Conservation (phyloP, 2,888 invertebrate genomes). For the Zhuqinia jingwanae region DNA sequence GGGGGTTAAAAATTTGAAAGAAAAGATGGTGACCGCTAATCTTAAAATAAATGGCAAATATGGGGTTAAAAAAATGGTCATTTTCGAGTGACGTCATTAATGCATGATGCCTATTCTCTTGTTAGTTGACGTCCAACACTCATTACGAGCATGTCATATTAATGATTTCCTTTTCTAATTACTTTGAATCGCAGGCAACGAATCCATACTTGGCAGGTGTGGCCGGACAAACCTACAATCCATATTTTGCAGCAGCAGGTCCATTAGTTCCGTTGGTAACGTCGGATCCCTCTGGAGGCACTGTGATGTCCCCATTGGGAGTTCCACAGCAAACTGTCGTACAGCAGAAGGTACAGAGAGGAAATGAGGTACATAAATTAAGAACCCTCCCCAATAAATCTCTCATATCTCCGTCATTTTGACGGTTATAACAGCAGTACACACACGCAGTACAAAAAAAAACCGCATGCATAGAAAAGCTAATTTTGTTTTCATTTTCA, state of each 20-base stretch:
- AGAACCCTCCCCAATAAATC: conserved; percentile 39
- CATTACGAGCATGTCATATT: conserved; percentile 25
- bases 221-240: conserved; percentile 89
- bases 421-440: conserved; percentile 6
- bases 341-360: conserved; percentile 94
- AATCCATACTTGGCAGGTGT: conserved; percentile 79
- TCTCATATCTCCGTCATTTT: conserved; percentile 49
- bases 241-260: conserved; percentile 93
- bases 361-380: conserved; percentile 71
- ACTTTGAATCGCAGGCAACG: conserved; percentile 75
- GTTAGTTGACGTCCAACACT: not conserved
- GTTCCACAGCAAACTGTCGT: conserved; percentile 92
- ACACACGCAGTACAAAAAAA: not conserved
- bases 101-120: too few species aligned
- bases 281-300: conserved; percentile 87
- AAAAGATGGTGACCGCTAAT: too few species aligned
- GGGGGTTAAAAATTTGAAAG: too few species aligned
- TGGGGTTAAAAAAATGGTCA: too few species aligned
- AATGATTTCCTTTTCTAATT: conserved; percentile 22
- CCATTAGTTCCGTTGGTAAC: conserved; percentile 95
- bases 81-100: too few species aligned
- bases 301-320: conserved; percentile 90
- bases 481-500: not conserved
- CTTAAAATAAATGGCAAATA: too few species aligned
- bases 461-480: too few species aligned